A percentile compares a stretch with the other conserved stretches of the same genome.
These are phyloP conservation scores for Tachina grossa DNA, from an alignment of 2,888 invertebrate species.

Conservation along the genomic window DNA sequence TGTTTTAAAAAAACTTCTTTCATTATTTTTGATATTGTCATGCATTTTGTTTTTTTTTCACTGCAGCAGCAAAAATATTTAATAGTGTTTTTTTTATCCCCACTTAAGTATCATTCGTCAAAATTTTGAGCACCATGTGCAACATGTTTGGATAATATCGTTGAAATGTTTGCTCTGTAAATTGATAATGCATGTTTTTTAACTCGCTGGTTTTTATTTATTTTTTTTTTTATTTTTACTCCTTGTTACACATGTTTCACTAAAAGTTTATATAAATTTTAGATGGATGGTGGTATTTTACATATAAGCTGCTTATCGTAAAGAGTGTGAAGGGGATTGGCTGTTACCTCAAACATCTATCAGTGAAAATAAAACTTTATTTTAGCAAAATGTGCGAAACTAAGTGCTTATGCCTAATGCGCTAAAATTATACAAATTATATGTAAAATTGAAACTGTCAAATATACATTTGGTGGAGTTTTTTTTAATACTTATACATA, in stretches of 20 bases:
- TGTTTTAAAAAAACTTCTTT: background rate
- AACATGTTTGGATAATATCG: constrained; percentile 38
- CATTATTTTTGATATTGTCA: constrained; percentile 33
- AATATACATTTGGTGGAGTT: background rate
- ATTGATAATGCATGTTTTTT: constrained; percentile 63
- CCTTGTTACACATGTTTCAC: background rate
- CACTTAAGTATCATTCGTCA: constrained; percentile 51
- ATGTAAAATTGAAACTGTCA: background rate
- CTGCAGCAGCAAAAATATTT: background rate
- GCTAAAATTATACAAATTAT: constrained; percentile 36
- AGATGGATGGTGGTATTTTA: constrained; percentile 17
- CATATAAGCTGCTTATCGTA: constrained; percentile 11
- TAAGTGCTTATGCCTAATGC: constrained; percentile 51
- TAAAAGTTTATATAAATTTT: constrained; percentile 23
- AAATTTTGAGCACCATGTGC: constrained; percentile 41
- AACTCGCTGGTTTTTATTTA: constrained; percentile 2
- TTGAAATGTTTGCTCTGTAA: constrained; percentile 42
- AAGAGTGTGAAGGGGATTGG: background rate
- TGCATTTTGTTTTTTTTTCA: background rate
- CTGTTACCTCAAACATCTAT: background rate
- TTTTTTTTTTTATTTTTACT: background rate
- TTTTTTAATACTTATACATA: background rate
- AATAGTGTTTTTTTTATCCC: constrained; percentile 3
- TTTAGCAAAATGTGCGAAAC: constrained; percentile 33
- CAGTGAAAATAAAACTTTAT: constrained; percentile 43